Base-by-base conservation (phyloP, 1,140 invertebrate species). In the Plectrocnemia conspersa region DNA sequence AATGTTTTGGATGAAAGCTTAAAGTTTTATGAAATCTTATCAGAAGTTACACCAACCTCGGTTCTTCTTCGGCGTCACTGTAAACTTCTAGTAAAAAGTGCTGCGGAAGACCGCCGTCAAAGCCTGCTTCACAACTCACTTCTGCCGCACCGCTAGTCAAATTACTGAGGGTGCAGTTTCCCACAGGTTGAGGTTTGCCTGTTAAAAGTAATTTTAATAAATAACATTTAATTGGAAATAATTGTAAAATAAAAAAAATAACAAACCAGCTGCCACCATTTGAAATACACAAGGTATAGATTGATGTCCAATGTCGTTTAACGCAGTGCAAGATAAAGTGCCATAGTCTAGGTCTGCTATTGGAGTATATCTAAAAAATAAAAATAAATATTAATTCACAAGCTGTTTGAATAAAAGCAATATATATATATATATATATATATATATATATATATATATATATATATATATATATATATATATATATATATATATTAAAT, bases 41-140 rank as follows among this genome's bases (percentile, higher is more conserved):
- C n/a, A 13, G 27, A 9, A 9, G 27, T 29, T 13, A 29, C 7
- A 15, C 63, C 25, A 71, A n/a, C 73, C 82, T 70, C 10, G 80
- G 80, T 48, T 72, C 65, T 11, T 60, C 69, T 60, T 73, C 80
- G 54, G 72, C 78, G 49, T 71, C 77, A 58, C 79, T 79, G 73
- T 85, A 89, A 2, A 91, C 84, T 75, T 93, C 89, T 58, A 93
- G 74, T 46, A 86, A 73, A 70, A 93, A 94, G 57, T 82, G 81
- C 69, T 93, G 90, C 9, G 82, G 79, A n/a, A 91, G 77, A 3
- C 89, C 90, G 18, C 90, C 90, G 65, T 91, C 87, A 62, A 83
- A 82, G 42, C 89, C 88, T 2, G 86, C 81, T 45, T 78, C 65
- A 66, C 89, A 93, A 23, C 81, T 81, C 57, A 92, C 85, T 66